phyloP scores from a whole-genome alignment of 1,140 invertebrate genomes.

The Heliconius hermathena region DNA sequence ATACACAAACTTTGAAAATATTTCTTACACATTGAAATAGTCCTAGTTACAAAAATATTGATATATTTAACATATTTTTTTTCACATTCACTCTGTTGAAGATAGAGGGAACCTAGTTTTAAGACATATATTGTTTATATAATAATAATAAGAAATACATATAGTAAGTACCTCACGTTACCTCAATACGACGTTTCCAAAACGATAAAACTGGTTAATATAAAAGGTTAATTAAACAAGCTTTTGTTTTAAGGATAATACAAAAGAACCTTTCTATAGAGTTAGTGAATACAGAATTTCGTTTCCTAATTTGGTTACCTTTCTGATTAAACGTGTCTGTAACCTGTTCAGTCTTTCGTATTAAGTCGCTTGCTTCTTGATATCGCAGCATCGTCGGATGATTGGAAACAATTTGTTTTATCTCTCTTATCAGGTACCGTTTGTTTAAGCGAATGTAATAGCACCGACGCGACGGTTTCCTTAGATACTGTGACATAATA shows the following conservation, averaged over 20 bases:
- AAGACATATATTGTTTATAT: too few relatives aligned
- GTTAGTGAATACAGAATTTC: conserved; percentile 9
- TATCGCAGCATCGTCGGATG: conserved; percentile 29
- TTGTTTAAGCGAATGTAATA: conserved; percentile 33
- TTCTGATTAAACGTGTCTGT: conserved; percentile 32
- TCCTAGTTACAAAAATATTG: too few relatives aligned
- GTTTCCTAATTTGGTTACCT: conserved; percentile 28
- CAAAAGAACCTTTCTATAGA: neutral
- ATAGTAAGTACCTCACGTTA: neutral
- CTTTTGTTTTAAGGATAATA: neutral
- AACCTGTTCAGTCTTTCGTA: conserved; percentile 35
- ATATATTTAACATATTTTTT: too few relatives aligned
- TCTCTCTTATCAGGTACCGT: conserved; percentile 34
- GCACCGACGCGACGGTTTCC: neutral
- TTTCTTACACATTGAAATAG: too few relatives aligned
- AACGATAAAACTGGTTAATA: too few relatives aligned
- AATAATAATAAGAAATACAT: too few relatives aligned
- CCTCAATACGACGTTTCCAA: neutral
- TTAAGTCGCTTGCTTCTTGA: conserved; percentile 35
- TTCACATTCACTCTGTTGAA: too few relatives aligned
- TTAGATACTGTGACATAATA: neutral
- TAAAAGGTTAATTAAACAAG: too few relatives aligned
- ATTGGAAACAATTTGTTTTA: conserved; percentile 38
- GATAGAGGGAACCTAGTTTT: too few relatives aligned
- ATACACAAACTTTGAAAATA: too few relatives aligned